Base-by-base conservation (phyloP, 2,113 vertebrate species). In the Cheilinus undulatus region DNA sequence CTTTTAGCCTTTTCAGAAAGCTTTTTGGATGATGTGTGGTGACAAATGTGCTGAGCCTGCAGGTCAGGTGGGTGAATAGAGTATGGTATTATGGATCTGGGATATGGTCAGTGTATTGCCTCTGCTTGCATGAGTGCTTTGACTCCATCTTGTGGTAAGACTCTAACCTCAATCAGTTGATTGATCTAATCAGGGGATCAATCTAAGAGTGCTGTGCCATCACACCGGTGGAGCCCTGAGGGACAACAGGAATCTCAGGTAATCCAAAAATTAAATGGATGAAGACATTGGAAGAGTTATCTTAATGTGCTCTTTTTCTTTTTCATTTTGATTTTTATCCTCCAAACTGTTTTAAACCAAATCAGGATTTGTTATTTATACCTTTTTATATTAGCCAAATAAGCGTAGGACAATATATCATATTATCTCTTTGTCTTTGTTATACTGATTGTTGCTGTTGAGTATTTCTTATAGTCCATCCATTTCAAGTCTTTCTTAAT, bases 231-330 rank as follows among this genome's bases (percentile, higher is more conserved):
- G 80, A 82, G 62, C 90, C 90, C 89, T 86, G 91, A 92, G 89
- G 85, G 78, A 91, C 75, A 73, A 84, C 84, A 85, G 85, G 82
- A 86, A 90, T 93, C 92, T 93, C 93, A 93, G 93, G 92, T 91
- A 93, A 90, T 86, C 86, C 8, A 82, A 78, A 87, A 78, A 80
- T 77, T 70, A 24, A 62, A 70, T 80, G 84, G 88, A 85, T 51
- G 49, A 82, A 73, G 73, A 60, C 64, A 3, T 76, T 60, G 75
- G n/a, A 78, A 69, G 51, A 70, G 12, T 70, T 77, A 30, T 72
- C 62, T 50, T 26, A 52, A 50, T 53, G 10, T 56, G 63, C 64
- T 30, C 7, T 30, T 30, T 30, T 30, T 30, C 3, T 78, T 80
- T 30, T 76, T 83, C 52, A 74, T 82, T 42, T 75, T 82, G 14